Base-by-base conservation (phyloP, 2,797 vertebrate genomes). In the Natrix natrix region DNA sequence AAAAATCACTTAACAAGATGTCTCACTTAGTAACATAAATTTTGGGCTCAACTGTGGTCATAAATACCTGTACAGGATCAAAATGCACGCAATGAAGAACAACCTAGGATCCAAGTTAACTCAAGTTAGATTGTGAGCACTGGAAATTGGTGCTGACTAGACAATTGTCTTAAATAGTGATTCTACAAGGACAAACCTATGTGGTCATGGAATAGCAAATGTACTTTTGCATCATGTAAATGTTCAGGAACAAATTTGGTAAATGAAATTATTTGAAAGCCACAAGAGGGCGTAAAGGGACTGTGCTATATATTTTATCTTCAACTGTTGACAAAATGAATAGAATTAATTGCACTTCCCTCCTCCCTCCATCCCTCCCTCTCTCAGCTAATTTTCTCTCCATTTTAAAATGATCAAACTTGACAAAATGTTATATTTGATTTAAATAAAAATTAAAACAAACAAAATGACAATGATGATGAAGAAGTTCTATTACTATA, bases 281-380 rank as follows among this genome's bases (percentile, higher is more conserved):
- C 97, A 92, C 94, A 74, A 97, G 97, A 1, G 95, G 97, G 97
- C 92, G 96, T 95, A 93, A 94, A 86, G 6, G 95, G 87, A 0
- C 94, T 61, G 3, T 22, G 4, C 12, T 20, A 48, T 26, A 91
- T 48, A 26, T 24, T 74, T 32, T 61, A 8, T 60, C 3, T 59
- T 74, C 24, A 57, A 3, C 1, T 12, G 26, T 8, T 37, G 12
- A 32, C 43, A 89, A 37, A 78, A 63, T 55, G 17, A 63, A n/a
- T 32, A 61, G 24, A 4, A 54, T 74, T 32, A 22, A 13, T 74
- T 37, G 55, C 63, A 89, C 6, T n/a, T 54, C 52, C 24, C 2
- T 55, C 26, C 52, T 17, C 5, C 12, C 48, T 52, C 20, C 22
- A 2, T 4, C 37, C 5, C 17, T 43, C 26, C 54, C 28, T 17